Evolutionary conservation across 2,113 vertebrate genomes (phyloP).

Genomic region (Sapayoa aenigma): DNA sequence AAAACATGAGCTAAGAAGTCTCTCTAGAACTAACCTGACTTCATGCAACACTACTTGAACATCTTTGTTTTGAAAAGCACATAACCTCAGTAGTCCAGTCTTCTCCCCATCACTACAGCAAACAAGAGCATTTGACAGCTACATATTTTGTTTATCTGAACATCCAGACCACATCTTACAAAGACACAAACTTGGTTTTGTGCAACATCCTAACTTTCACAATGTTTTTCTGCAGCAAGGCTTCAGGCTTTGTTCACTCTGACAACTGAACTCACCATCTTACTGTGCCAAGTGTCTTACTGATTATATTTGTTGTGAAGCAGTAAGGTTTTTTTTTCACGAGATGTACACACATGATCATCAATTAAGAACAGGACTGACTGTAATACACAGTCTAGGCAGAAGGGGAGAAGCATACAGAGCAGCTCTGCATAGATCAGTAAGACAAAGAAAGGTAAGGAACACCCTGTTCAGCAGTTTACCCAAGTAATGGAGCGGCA

Average conservation of each 20-base stretch:
- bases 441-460: neutral
- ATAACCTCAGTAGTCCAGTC: neutral
- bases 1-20: neutral
- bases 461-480: neutral
- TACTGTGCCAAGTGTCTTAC: neutral
- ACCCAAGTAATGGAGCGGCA: neutral
- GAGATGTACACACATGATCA: neutral
- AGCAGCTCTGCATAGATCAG: neutral
- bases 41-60: neutral
- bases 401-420: neutral
- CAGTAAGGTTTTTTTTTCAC: neutral
- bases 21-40: neutral
- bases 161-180: neutral
- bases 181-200: neutral
- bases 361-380: neutral
- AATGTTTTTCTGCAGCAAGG: neutral
- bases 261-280: neutral
- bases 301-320: too few species aligned
- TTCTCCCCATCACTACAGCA: neutral
- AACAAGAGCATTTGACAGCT: neutral
- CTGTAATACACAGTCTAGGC: neutral
- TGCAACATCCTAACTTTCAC: neutral
- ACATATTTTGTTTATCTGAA: neutral
- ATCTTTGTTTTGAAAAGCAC: neutral
- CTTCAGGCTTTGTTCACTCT: neutral